Base-by-base conservation (phyloP, 1,140 invertebrate species). In the Temnothorax longispinosus region DNA sequence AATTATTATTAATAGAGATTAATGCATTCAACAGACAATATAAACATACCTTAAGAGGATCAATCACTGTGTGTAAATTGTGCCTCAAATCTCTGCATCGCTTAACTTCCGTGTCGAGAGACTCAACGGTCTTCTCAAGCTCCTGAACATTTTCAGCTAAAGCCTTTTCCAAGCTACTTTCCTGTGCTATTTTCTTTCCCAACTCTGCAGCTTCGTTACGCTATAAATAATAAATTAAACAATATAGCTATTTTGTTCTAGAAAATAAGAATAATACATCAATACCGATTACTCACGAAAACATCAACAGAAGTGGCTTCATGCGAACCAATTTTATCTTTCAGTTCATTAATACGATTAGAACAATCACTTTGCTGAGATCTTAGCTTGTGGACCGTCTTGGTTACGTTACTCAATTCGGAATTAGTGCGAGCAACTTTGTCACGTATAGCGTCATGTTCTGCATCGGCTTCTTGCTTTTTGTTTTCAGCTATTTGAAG, bases 161-260 rank as follows among this genome's bases (percentile, higher is more conserved):
- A 76, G 93, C 88, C 38, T 81, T 74, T 60, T 94, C 89, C 77
- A 95, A 93, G 11, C 94, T 92, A 91, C 90, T 92, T n/a, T 94
- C 87, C 0, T 87, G 87, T 38, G 67, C 47, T 5, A 96, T 62
- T 76, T 94, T 94, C 84, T 93, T 93, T 86, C 95, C 95, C 15
- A 95, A 92, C 52, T 95, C 93, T 13, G 93, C 93, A 52, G 96
- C 86, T 84, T 96, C 96, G 7, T 94, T 94, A 64, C 93, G 92
- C 96, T 96, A 67, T 60, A 85, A 65, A 71, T 75, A 50, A 41
- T n/a, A 74, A 87, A 60, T 65, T 54, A 7, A 58, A 71, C 56
- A 54, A 18, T 21, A 18, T 8, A 89, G 1, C 15, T 54, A 65
- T 15, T 50, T 52, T 56, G 15, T 21, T 50, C 15, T 41, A 35